Conservation (phyloP, 2,113 vertebrate species). For the Tiliqua scincoides region DNA sequence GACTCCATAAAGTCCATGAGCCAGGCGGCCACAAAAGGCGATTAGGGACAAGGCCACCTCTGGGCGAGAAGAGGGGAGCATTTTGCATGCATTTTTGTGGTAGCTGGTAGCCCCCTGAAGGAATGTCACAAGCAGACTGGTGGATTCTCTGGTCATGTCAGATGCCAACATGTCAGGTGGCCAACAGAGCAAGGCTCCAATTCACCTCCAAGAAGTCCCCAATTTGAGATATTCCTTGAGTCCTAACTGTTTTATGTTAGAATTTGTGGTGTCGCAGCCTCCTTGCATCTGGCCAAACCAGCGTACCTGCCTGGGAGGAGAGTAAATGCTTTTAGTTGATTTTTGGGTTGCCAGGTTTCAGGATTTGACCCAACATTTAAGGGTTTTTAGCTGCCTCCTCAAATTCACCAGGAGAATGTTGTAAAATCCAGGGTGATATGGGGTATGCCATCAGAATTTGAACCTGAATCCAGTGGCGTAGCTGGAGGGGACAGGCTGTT, state of each 20-base stretch:
- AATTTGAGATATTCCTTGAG: background rate
- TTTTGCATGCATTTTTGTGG: background rate
- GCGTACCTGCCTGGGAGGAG: background rate
- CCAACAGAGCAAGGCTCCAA: background rate
- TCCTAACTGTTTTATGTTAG: background rate
- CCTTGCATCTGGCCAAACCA: background rate
- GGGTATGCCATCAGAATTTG: too few species aligned
- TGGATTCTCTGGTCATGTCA: background rate
- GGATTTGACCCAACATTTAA: too few species aligned
- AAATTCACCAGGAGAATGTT: too few species aligned
- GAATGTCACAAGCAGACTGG: background rate
- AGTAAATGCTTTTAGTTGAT: background rate
- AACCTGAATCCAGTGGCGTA: too few species aligned
- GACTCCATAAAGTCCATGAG: conserved; percentile 60
- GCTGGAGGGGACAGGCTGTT: too few species aligned
- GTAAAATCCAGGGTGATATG: too few species aligned
- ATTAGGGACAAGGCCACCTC: conserved; percentile 19
- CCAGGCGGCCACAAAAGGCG: conserved; percentile 29
- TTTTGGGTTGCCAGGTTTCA: too few species aligned
- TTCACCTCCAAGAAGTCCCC: background rate
- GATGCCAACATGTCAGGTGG: too few species aligned
- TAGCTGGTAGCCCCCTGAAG: background rate
- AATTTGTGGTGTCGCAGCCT: background rate
- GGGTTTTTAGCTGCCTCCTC: background rate
- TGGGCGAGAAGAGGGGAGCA: background rate